Evolutionary conservation across 1,140 invertebrate genomes (phyloP).

Genomic region (Drosophila lacertosa): DNA sequence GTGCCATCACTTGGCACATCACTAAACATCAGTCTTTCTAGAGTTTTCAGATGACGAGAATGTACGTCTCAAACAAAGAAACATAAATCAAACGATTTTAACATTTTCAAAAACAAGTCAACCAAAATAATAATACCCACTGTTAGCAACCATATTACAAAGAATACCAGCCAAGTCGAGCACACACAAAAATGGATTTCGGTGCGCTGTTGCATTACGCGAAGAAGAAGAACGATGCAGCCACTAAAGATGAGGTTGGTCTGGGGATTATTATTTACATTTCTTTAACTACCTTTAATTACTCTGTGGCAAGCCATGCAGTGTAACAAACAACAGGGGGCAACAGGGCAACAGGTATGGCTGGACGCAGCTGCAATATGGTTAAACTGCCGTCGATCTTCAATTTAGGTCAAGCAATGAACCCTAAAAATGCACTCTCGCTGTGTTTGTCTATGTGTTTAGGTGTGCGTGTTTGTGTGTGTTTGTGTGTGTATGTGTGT

Average conservation of each 20-base stretch:
- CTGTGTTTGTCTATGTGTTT: not conserved
- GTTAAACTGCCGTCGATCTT: not conserved
- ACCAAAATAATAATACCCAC: not conserved
- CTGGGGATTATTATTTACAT: not conserved
- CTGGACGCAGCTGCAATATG: not conserved
- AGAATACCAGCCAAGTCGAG: too few relatives aligned
- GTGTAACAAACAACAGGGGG: not conserved
- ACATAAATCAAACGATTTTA: slow-evolving; percentile 23
- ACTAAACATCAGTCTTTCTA: slow-evolving; percentile 43
- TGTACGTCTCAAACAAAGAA: slow-evolving; percentile 35
- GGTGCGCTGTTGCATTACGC: slow-evolving; percentile 86
- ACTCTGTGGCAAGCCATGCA: too few relatives aligned
- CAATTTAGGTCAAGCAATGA: slow-evolving; percentile 23
- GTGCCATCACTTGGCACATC: slow-evolving; percentile 9
- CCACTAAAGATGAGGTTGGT: slow-evolving; percentile 84
- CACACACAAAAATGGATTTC: slow-evolving; percentile 86
- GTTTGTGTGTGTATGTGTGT: not conserved
- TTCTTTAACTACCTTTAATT: too few relatives aligned
- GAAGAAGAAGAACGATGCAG: slow-evolving; percentile 85
- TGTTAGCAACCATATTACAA: not conserved
- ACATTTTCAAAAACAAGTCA: slow-evolving; percentile 12
- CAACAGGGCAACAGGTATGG: slow-evolving; percentile 8
- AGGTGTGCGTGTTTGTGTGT: not conserved
- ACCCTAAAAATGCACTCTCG: not conserved
- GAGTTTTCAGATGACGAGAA: slow-evolving; percentile 41